Conservation (phyloP, 2,888 invertebrate species). For the Drosophila kanekoi region DNA sequence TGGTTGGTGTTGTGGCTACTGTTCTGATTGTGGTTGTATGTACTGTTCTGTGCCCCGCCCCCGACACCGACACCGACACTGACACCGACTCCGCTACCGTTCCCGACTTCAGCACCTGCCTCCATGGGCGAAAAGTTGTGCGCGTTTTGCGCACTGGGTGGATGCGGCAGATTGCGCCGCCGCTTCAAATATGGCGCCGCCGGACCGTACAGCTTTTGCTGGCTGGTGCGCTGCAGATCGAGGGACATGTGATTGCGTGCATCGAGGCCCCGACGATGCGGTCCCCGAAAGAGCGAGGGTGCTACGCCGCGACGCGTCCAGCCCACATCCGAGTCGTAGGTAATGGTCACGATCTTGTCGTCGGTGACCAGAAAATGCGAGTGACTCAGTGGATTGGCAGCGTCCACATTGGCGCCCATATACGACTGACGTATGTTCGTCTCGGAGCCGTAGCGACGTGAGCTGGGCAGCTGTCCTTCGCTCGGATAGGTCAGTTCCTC, state of each 20-base stretch:
- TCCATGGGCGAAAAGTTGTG: constrained; percentile 84
- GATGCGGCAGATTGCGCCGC: constrained; percentile 83
- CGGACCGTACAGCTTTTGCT: constrained; percentile 83
- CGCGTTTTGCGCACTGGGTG: constrained; percentile 84
- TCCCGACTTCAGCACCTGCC: constrained; percentile 20
- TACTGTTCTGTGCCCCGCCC: constrained; percentile 57
- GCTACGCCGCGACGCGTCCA: constrained; percentile 85
- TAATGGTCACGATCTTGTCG: constrained; percentile 85
- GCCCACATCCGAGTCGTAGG: constrained; percentile 85
- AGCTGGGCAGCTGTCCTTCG: constrained; percentile 33
- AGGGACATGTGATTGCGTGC: constrained; percentile 83
- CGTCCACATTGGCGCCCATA: constrained; percentile 83
- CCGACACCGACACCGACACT: constrained; percentile 38
- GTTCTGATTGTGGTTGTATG: constrained; percentile 45
- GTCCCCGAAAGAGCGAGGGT: constrained; percentile 81
- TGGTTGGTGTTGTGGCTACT: constrained; percentile 42
- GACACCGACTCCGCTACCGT: constrained; percentile 30
- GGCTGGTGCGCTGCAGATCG: constrained; percentile 82
- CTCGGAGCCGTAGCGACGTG: constrained; percentile 83
- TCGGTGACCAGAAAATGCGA: constrained; percentile 85
- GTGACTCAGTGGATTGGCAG: constrained; percentile 83
- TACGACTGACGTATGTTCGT: constrained; percentile 85
- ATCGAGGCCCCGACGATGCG: constrained; percentile 71
- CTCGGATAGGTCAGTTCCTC: constrained; percentile 37
- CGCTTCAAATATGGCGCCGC: constrained; percentile 83